phyloP scores from a whole-genome alignment of 1,140 invertebrate species.

The Bombus pascuorum region DNA sequence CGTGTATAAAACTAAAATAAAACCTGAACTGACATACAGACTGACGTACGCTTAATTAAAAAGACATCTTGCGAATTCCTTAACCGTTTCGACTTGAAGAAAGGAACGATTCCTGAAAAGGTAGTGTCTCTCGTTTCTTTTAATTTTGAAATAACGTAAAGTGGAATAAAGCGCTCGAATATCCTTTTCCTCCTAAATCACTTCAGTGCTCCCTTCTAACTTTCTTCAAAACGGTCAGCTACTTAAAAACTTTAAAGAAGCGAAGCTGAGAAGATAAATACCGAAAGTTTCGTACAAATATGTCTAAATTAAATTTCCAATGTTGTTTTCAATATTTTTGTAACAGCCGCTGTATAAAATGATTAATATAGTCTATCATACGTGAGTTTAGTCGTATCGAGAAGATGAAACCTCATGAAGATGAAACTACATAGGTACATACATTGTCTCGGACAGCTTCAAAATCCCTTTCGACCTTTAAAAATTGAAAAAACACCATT shows the following conservation, averaged over 20 bases:
- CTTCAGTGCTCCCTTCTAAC: background rate
- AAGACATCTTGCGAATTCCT: no score
- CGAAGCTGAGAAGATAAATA: background rate
- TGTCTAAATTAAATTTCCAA: no score
- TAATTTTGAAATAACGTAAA: background rate
- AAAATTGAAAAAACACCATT: no score
- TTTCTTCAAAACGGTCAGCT: constrained; percentile 1
- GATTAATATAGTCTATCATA: background rate
- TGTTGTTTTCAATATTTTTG: background rate
- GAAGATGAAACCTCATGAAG: no score
- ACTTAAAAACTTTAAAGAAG: background rate
- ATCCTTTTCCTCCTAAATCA: background rate
- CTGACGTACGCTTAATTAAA: background rate
- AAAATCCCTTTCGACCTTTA: no score
- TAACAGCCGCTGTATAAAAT: background rate
- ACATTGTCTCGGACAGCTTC: no score
- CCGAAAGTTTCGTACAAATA: background rate
- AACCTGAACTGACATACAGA: background rate
- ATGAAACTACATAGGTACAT: no score
- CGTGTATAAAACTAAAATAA: background rate
- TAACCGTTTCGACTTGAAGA: background rate
- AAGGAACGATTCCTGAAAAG: no score
- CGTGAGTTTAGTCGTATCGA: no score
- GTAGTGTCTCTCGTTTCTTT: background rate
- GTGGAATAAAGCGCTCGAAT: background rate